A percentile compares a stretch with the other conserved stretches of the same genome.
Evolutionary conservation across 2,113 vertebrate genomes (phyloP).

Genomic region (Corapipo altera): DNA sequence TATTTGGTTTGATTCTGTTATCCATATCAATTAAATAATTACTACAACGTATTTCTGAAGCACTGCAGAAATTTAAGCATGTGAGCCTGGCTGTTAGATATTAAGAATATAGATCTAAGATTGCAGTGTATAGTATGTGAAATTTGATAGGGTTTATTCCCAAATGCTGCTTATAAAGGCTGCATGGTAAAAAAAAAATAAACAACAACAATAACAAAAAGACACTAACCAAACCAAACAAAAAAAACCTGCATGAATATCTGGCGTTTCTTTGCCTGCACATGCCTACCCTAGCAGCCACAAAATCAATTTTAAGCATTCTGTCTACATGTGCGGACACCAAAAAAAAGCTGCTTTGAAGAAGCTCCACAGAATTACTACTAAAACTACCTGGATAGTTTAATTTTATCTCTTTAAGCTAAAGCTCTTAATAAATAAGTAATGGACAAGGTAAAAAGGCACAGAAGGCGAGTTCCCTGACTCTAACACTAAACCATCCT

Average conservation of each 20-base stretch:
- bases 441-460: not conserved
- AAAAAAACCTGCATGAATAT: not conserved
- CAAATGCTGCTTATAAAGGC: not conserved
- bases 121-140: not conserved
- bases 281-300: not conserved
- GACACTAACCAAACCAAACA: not conserved
- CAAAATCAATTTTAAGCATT: not conserved
- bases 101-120: not conserved
- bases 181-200: not conserved
- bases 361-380: not conserved
- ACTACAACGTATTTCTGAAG: not conserved
- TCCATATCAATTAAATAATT: not conserved
- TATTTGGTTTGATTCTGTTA: not conserved
- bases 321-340: no score
- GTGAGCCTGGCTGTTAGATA: not conserved
- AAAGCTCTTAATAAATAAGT: not conserved
- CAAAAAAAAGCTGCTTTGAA: not conserved
- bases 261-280: not conserved
- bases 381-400: not conserved
- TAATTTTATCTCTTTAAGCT: not conserved
- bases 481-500: not conserved
- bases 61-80: not conserved
- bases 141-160: not conserved
- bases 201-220: not conserved
- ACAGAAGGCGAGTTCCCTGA: not conserved